These are phyloP conservation scores for Tinea pellionella DNA, from an alignment of 2,888 invertebrate species.

Conservation along the genomic window DNA sequence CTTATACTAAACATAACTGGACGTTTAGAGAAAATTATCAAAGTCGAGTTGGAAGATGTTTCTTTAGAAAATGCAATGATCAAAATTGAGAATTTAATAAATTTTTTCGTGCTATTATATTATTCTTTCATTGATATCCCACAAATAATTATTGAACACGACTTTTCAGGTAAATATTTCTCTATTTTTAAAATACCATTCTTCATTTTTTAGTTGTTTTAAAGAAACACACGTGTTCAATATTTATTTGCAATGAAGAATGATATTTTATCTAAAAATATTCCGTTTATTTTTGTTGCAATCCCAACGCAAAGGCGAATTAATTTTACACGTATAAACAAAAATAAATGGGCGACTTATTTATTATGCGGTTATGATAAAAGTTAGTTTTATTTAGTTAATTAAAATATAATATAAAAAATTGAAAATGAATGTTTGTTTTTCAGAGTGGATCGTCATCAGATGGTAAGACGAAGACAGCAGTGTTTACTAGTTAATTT, in stretches of 20 bases:
- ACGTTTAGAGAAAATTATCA: too few relatives aligned
- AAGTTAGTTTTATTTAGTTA: too few relatives aligned
- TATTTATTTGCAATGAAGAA: slow-evolving; percentile 49
- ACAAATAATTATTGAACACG: slow-evolving; percentile 39
- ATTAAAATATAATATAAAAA: too few relatives aligned
- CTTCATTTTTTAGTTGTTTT: slow-evolving; percentile 38
- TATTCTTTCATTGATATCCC: background rate
- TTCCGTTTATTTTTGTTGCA: too few relatives aligned
- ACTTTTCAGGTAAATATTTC: slow-evolving; percentile 33
- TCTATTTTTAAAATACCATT: slow-evolving; percentile 27
- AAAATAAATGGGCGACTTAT: too few relatives aligned
- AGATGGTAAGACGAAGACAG: too few relatives aligned
- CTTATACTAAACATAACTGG: background rate
- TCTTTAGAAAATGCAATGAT: background rate
- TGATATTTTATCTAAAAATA: slow-evolving; percentile 23
- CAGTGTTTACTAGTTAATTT: too few relatives aligned
- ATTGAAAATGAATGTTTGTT: background rate
- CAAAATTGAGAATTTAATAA: background rate
- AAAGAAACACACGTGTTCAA: slow-evolving; percentile 39
- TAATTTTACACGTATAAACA: too few relatives aligned
- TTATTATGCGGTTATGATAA: too few relatives aligned
- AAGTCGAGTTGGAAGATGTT: background rate
- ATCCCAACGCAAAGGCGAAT: too few relatives aligned
- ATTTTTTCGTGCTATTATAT: background rate
- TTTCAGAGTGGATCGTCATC: background rate